Conservation (phyloP, 2,113 vertebrate genomes). For the Poecilia latipinna region DNA sequence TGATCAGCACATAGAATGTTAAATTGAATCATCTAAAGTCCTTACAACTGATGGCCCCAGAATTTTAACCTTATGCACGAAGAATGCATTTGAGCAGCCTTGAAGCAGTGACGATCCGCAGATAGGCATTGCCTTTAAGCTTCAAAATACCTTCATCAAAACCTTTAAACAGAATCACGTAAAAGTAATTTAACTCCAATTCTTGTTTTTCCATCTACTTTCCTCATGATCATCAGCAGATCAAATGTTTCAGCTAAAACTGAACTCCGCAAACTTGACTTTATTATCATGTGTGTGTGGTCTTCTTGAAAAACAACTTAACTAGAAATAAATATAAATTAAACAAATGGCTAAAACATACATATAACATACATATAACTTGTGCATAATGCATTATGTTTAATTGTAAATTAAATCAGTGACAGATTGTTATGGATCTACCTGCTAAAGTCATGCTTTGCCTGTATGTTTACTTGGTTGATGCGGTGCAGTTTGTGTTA, state of each 20-base stretch:
- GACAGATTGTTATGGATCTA: conserved; percentile 4
- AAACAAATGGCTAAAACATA: not conserved
- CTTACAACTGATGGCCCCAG: too few species aligned
- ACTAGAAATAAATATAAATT: not conserved
- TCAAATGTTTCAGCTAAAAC: not conserved
- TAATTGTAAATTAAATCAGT: not conserved
- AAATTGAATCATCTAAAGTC: too few species aligned
- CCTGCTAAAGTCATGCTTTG: not conserved
- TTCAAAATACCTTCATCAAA: not conserved
- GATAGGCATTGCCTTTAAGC: not conserved
- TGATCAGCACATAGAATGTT: too few species aligned
- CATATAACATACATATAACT: not conserved
- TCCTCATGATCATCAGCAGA: not conserved
- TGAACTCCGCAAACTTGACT: not conserved
- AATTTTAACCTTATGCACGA: not conserved
- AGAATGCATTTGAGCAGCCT: not conserved
- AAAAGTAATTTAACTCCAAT: not conserved
- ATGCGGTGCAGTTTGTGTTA: conserved; percentile 8
- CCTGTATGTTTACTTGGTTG: not conserved
- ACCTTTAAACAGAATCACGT: not conserved
- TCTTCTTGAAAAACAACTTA: not conserved
- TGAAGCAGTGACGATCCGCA: not conserved
- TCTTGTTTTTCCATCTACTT: not conserved
- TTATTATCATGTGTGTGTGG: not conserved
- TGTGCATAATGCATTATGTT: not conserved